Base-by-base conservation (phyloP, 2,888 invertebrate genomes). In the Lepetodrilus schrolli region DNA sequence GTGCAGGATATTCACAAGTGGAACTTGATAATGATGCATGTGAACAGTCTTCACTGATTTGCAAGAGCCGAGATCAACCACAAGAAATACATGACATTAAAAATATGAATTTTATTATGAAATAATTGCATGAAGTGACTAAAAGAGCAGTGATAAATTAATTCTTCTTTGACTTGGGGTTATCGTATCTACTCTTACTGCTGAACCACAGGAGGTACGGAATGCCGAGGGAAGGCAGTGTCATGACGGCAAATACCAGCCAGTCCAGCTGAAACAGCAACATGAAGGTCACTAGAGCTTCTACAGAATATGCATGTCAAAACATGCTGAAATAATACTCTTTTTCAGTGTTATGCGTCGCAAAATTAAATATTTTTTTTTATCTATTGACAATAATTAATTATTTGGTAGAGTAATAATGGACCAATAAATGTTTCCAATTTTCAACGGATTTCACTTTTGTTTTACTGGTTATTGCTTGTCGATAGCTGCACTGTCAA, bases 241-340 rank as follows among this genome's bases (percentile, higher is more conserved):
- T 96, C 97, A 99, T 97, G 73, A 99, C 94, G 38, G 96, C 96
- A 89, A 99, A 99, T 30, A 97, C 96, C 72, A 95, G 93, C 99
- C 99, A 99, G 92, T 98, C 98, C 77, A 97, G 77, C 91, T 90
- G 88, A 86, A 91, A 83, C 77, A 80, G 89, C 90, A 75, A n/a
- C n/a, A n/a, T n/a, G n/a, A n/a, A n/a, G n/a, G n/a, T 76, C 80
- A 58, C 7, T 7, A 13, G 21, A 48, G 21, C 48, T 4, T 5
- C 13, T 13, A 4, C 10, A 7, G 3, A 26, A 58, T n/a, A n/a
- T n/a, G n/a, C n/a, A n/a, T n/a, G n/a, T n/a, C n/a, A n/a, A n/a
- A n/a, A n/a, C n/a, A n/a, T n/a, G n/a, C n/a, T n/a, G n/a, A 38
- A 8, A 38, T 38, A 8, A 8, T 38, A 7, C 13, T 7, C 8